Conservation (phyloP, 2,113 vertebrate genomes). For the Cettia cetti region DNA sequence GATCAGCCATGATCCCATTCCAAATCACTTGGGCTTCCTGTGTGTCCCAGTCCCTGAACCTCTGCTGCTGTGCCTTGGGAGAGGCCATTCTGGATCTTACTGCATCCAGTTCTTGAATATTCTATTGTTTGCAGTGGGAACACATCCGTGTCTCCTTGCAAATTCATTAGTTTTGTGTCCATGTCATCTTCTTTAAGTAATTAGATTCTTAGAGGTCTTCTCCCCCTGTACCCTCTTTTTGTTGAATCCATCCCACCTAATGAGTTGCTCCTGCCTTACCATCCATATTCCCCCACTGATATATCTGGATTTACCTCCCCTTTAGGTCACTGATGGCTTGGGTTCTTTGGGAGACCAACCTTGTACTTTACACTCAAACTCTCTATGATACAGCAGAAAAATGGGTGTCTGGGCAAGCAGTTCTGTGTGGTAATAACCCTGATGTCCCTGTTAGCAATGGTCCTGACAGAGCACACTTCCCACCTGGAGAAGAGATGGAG, state of each 20-base stretch:
- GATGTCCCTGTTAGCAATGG: background rate
- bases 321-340: background rate
- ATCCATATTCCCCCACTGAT: background rate
- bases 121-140: background rate
- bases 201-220: background rate
- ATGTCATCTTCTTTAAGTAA: background rate
- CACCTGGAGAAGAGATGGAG: background rate
- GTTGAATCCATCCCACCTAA: background rate
- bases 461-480: background rate
- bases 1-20: rapidly evolving
- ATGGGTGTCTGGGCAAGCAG: background rate
- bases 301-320: background rate
- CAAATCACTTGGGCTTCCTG: background rate
- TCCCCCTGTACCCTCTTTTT: background rate
- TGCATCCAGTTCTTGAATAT: background rate
- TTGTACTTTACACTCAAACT: background rate
- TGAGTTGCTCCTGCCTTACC: background rate
- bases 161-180: background rate
- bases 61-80: background rate
- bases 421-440: background rate
- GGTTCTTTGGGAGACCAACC: background rate
- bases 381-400: background rate
- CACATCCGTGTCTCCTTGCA: background rate
- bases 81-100: background rate
- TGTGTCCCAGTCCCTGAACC: background rate